phyloP scores from a whole-genome alignment of 2,113 vertebrate species.

The Synodontis membranacea region DNA sequence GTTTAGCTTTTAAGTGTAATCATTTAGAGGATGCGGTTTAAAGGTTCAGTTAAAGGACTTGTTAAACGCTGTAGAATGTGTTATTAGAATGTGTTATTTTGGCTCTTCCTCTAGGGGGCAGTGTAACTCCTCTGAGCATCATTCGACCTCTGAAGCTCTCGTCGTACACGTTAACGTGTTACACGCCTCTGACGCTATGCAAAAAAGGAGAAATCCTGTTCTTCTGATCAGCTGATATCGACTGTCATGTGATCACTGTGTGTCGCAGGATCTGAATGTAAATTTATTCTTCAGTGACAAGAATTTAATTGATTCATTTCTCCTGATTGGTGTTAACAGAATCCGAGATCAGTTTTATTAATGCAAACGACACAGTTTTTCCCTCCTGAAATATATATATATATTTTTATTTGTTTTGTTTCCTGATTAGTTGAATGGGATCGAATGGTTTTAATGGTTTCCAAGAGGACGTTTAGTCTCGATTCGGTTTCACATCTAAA shows the following conservation, averaged over 20 bases:
- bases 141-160: not conserved
- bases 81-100: not conserved
- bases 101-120: slow-evolving; percentile 23
- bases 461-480: not conserved
- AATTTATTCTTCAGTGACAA: slow-evolving; percentile 6
- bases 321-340: not conserved
- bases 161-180: too few species aligned
- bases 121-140: not conserved
- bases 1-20: not conserved
- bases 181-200: not conserved
- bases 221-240: not conserved
- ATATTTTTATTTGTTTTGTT: too few species aligned
- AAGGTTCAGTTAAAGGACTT: not conserved
- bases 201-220: not conserved
- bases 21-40: not conserved
- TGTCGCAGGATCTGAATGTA: not conserved
- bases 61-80: not conserved
- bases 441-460: too few species aligned
- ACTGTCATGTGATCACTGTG: not conserved
- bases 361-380: not conserved
- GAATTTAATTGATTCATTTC: not conserved
- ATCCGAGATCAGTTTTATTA: not conserved
- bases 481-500: not conserved
- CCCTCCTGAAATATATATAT: not conserved
- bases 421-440: too few species aligned